These are phyloP conservation scores for Icerya purchasi DNA, from an alignment of 2,888 invertebrate genomes.

Conservation along the genomic window DNA sequence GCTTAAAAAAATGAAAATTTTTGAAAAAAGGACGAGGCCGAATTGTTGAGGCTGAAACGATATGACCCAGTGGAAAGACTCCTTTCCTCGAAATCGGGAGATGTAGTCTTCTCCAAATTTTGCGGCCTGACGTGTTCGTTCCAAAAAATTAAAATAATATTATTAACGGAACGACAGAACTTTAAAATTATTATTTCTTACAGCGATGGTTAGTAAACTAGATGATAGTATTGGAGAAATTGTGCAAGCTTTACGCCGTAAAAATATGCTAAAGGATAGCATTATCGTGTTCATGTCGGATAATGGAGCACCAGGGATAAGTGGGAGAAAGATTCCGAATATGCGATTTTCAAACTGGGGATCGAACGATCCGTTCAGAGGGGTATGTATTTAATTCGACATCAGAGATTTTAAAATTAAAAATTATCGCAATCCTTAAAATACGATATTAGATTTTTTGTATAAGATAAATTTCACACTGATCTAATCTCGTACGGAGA, in stretches of 20 bases:
- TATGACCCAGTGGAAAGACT: too few species aligned
- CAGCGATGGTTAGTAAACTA: constrained; percentile 39
- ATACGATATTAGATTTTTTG: too few species aligned
- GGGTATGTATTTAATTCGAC: constrained; percentile 24
- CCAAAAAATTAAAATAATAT: background rate
- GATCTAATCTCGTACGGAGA: too few species aligned
- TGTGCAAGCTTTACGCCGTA: constrained; percentile 30
- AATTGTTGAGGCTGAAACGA: too few species aligned
- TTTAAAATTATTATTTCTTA: constrained; percentile 19
- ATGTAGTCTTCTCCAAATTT: too few species aligned
- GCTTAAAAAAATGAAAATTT: too few species aligned
- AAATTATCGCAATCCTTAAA: too few species aligned
- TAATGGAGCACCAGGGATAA: constrained; percentile 34
- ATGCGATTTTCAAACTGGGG: constrained; percentile 28
- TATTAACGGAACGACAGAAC: background rate
- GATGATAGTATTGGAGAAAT: constrained; percentile 39
- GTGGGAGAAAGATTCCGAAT: constrained; percentile 15
- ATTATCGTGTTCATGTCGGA: constrained; percentile 41
- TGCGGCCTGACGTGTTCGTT: too few species aligned
- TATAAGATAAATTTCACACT: too few species aligned
- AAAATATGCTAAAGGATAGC: constrained; percentile 35
- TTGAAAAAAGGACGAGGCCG: too few species aligned
- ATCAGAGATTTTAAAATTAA: too few species aligned
- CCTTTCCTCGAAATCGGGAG: too few species aligned
- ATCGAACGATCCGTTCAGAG: constrained; percentile 38